Base-by-base conservation (phyloP, 2,888 invertebrate genomes). In the Chymomyza amoena region DNA sequence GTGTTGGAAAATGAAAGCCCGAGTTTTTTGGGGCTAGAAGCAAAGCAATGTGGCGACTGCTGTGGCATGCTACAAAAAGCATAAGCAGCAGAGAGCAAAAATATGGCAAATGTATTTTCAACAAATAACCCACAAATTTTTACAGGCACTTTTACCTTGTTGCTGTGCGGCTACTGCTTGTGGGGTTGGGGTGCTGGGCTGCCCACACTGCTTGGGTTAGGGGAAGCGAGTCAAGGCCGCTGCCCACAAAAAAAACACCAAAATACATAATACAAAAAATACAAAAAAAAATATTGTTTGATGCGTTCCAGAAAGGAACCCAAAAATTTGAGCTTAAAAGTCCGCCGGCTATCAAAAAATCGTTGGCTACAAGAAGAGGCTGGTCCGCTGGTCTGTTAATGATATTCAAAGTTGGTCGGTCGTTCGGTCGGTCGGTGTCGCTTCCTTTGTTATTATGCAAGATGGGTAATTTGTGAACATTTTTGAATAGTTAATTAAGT, bases 401-500 rank as follows among this genome's bases (percentile, higher is more conserved):
- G 7, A 63, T 64, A 67, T 64, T 64, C 70, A 70, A 68, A 68
- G 70, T 73, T 70, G 68, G 54, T 66, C 16, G 51, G 61, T 59
- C n/a, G n/a, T n/a, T n/a, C n/a, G n/a, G 70, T 73, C 69, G 68
- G 54, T 66, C 16, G 51, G 61, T 59, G 61, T 62, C 57, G 39
- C 13, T 45, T 57, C 67, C 67, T 72, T 73, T 70, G 74, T 78
- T 77, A 80, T 77, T 77, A 80, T 80, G 80, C 84, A 84, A 75
- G 72, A 72, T 78, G 81, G 79, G 79, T 82, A 82, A 86, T 84
- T 87, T 87, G 80, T 78, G 77, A 81, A 80, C 80, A 77, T 82
- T 81, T 88, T 75, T 82, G 85, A 84, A 87, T 85, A 81, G 81
- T 79, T 88, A 84, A 88, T 82, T 81, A 84, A 81, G 84, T 81